Base-by-base conservation (phyloP, 2,113 vertebrate species). In the Heterochromis multidens region DNA sequence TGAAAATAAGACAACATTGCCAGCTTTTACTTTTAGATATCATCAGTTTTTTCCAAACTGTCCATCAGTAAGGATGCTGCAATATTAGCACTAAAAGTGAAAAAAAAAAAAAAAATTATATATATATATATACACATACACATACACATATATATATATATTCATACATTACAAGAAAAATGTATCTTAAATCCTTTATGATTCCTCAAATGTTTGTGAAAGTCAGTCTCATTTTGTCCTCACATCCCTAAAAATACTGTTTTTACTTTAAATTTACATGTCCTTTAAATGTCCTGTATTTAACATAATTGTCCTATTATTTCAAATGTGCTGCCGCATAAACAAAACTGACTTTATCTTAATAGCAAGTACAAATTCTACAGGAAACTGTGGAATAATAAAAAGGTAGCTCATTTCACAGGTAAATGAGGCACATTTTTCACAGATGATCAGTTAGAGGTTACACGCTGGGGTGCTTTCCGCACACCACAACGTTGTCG, bases 391-490 rank as follows among this genome's bases (percentile, higher is more conserved):
- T 40, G 35, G 23, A 62, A 79, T 83, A 81, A 83, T 87, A 74
- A 78, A 57, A 57, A n/a, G 23, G 29, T 5, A 10, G 54, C 80
- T 84, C 23, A 82, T 89, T 85, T 89, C 67, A 79, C 63, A 83
- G 46, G 83, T 70, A 87, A 87, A 76, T 82, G 31, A 85, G 79
- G 79, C 33, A 79, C 33, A 60, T 70, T 86, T 84, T 74, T 81
- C 80, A 72, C 56, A 60, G 83, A 79, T 57, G 61, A 80, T 86
- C 61, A 65, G 25, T 76, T 65, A 76, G 79, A 89, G 77, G 43
- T 79, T 77, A 79, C 72, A 79, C 17, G n/a, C 46, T 29, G 70
- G 40, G 57, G 16, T 65, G 40, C 33, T 82, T 84, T 56, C 27
- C 49, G 76, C 81, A 81, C 85, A 77, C 54, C 80, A 76, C 82